phyloP scores from a whole-genome alignment of 2,797 vertebrate species.

The Tenualosa thibaudeaui region DNA sequence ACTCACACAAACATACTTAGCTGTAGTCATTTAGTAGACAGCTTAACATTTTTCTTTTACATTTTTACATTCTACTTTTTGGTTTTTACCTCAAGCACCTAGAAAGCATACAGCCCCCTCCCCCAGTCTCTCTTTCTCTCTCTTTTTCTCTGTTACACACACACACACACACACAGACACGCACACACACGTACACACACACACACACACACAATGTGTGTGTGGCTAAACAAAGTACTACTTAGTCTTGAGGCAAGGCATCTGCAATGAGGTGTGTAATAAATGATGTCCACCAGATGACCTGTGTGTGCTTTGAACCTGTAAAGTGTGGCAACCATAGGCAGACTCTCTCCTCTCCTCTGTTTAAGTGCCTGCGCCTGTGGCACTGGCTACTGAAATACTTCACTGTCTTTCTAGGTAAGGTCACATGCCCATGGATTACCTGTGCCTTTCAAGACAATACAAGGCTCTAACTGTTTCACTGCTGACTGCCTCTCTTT shows the following conservation, averaged over 20 bases:
- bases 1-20: not conserved
- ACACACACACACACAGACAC: not conserved
- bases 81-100: not conserved
- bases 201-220: not conserved
- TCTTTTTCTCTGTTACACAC: not conserved
- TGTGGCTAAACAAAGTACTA: constrained; percentile 25
- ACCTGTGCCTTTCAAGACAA: not conserved
- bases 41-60: too few species aligned
- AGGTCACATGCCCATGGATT: not conserved
- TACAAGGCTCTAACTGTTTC: not conserved
- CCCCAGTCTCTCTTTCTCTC: too few species aligned
- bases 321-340: not conserved
- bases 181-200: not conserved
- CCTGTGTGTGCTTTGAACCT: not conserved
- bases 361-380: not conserved
- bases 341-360: not conserved
- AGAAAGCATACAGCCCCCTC: not conserved
- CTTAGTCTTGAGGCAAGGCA: constrained; percentile 23
- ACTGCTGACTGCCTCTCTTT: not conserved
- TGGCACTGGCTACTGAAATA: not conserved
- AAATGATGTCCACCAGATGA: constrained; percentile 8
- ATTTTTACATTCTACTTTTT: too few species aligned
- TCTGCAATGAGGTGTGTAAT: constrained; percentile 34
- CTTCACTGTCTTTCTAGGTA: not conserved
- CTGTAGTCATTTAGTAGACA: not conserved